Evolutionary conservation across 2,113 vertebrate genomes (phyloP).

Genomic region (Hippocampus zosterae): DNA sequence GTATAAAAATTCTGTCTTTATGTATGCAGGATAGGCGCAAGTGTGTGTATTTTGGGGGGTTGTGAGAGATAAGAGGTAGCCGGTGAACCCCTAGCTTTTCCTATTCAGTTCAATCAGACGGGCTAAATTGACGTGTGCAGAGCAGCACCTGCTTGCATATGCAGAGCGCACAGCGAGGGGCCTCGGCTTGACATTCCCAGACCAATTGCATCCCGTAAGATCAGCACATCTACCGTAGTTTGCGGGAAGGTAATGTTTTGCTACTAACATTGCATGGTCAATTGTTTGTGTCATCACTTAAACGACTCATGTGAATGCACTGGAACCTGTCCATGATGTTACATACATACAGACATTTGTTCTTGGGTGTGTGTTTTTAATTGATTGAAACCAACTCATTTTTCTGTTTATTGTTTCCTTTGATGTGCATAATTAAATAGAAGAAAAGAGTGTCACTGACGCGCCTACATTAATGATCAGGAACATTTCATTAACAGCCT

Average conservation of each 20-base stretch:
- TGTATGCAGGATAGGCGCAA: background rate
- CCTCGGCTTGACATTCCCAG: slow-evolving; percentile 39
- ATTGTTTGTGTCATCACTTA: slow-evolving; percentile 12
- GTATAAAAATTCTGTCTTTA: slow-evolving; percentile 2
- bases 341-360: slow-evolving; percentile 5
- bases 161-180: slow-evolving; percentile 55
- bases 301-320: slow-evolving; percentile 13
- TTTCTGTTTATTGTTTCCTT: background rate
- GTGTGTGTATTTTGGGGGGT: slow-evolving; percentile 21
- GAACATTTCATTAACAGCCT: slow-evolving; percentile 25
- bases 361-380: background rate
- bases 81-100: slow-evolving; percentile 39
- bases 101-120: slow-evolving; percentile 62
- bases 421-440: background rate
- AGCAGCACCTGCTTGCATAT: slow-evolving; percentile 57
- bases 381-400: background rate
- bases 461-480: slow-evolving; percentile 24
- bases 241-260: slow-evolving; percentile 19
- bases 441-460: slow-evolving; percentile 15
- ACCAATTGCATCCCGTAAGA: slow-evolving; percentile 30
- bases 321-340: background rate
- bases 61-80: slow-evolving; percentile 35
- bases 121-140: slow-evolving; percentile 49
- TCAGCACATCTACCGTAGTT: slow-evolving; percentile 32
- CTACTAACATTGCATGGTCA: slow-evolving; percentile 2